phyloP scores from a whole-genome alignment of 2,888 invertebrate genomes.

The Rhopalosiphum nymphaeae region DNA sequence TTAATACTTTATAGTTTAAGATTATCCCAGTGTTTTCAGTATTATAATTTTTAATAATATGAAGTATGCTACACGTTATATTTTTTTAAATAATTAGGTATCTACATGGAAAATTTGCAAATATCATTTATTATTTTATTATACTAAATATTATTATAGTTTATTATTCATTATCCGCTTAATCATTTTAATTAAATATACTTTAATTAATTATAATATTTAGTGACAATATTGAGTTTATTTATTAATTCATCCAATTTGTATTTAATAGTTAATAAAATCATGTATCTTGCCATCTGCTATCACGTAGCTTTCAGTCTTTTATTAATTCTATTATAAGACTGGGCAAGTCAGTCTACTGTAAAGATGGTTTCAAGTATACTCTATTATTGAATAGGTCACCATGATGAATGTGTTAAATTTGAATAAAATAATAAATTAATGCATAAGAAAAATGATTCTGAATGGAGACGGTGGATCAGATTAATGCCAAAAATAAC shows the following conservation, averaged over 20 bases:
- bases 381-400: background rate
- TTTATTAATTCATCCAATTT: background rate
- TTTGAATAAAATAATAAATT: background rate
- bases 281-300: background rate
- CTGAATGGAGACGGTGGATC: background rate
- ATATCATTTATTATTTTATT: background rate
- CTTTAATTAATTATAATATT: background rate
- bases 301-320: background rate
- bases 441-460: background rate
- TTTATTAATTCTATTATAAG: background rate
- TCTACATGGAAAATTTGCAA: background rate
- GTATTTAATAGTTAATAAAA: background rate
- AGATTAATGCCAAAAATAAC: background rate
- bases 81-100: background rate
- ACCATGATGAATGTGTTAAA: background rate
- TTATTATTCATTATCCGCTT: background rate
- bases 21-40: constrained; percentile 28
- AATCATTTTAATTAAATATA: background rate
- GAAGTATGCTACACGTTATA: background rate
- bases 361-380: background rate
- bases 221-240: background rate
- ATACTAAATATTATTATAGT: background rate
- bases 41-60: constrained; percentile 23
- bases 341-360: background rate
- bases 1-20: constrained; percentile 31